These are phyloP conservation scores for Aphelocoma californica DNA, from an alignment of 2,797 vertebrate genomes.

Conservation along the genomic window DNA sequence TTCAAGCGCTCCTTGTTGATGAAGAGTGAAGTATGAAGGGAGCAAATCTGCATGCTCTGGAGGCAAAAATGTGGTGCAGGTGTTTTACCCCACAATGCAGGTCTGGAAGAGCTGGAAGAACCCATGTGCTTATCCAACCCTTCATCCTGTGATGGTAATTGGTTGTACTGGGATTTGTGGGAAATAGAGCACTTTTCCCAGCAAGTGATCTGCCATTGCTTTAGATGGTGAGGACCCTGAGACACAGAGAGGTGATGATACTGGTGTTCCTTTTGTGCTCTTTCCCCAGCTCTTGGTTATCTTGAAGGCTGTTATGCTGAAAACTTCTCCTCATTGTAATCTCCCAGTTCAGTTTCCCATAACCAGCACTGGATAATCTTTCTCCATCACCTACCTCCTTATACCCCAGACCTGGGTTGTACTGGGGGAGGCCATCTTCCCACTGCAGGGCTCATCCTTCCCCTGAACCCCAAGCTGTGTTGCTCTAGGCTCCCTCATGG, in stretches of 20 bases:
- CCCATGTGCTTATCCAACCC: background rate
- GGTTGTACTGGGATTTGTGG: background rate
- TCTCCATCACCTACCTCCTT: background rate
- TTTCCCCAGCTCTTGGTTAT: background rate
- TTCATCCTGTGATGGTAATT: background rate
- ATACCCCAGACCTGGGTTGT: background rate
- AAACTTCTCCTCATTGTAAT: background rate
- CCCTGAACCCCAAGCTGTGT: fast-evolving
- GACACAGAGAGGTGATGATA: background rate
- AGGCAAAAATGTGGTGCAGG: background rate
- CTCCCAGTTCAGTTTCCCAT: background rate
- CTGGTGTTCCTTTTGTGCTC: background rate
- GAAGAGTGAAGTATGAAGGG: background rate
- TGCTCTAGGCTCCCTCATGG: background rate
- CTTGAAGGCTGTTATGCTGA: background rate
- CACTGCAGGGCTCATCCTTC: background rate
- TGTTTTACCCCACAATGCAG: background rate
- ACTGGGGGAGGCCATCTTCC: background rate
- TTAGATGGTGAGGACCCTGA: background rate
- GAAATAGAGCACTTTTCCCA: background rate
- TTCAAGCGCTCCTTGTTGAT: background rate
- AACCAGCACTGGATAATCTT: background rate
- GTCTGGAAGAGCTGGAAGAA: background rate
- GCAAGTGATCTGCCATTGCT: background rate
- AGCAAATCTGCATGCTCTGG: background rate